Conservation (phyloP, 1,140 invertebrate genomes). For the Drosophila ananassae region DNA sequence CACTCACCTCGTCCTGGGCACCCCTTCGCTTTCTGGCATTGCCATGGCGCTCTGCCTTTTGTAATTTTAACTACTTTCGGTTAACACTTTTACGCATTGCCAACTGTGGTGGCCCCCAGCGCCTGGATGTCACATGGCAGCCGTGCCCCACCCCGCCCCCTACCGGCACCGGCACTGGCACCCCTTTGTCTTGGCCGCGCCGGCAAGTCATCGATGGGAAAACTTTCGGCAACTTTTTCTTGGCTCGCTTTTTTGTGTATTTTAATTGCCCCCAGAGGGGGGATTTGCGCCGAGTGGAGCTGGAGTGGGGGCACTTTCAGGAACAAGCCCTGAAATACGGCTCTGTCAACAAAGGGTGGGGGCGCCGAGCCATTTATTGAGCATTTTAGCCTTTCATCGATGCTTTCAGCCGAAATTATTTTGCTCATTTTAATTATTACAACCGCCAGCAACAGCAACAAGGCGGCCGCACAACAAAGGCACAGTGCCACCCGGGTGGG, state of each 20-base stretch:
- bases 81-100: constrained; percentile 82
- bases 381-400: constrained; percentile 82
- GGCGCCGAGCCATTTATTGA: constrained; percentile 61
- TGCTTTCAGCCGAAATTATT: constrained; percentile 79
- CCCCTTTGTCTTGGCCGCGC: constrained; percentile 23
- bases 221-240: constrained; percentile 76
- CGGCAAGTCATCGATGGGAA: constrained; percentile 73
- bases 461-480: constrained; percentile 25
- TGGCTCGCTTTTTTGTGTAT: constrained; percentile 59
- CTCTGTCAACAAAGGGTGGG: constrained; percentile 20
- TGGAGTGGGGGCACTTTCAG: not conserved
- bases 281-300: not conserved
- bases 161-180: not conserved
- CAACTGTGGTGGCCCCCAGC: constrained; percentile 48
- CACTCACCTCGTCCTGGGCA: constrained; percentile 6
- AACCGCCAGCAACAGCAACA: constrained; percentile 54
- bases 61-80: constrained; percentile 82
- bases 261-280: constrained; percentile 72
- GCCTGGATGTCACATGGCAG: constrained; percentile 76
- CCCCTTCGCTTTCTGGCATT: constrained; percentile 41
- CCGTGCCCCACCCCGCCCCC: not conserved
- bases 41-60: constrained; percentile 74
- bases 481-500: constrained; percentile 32
- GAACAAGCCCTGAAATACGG: constrained; percentile 66
- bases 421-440: constrained; percentile 82